Conservation (phyloP, 2,888 invertebrate genomes). For the Rhodophaea formosa region DNA sequence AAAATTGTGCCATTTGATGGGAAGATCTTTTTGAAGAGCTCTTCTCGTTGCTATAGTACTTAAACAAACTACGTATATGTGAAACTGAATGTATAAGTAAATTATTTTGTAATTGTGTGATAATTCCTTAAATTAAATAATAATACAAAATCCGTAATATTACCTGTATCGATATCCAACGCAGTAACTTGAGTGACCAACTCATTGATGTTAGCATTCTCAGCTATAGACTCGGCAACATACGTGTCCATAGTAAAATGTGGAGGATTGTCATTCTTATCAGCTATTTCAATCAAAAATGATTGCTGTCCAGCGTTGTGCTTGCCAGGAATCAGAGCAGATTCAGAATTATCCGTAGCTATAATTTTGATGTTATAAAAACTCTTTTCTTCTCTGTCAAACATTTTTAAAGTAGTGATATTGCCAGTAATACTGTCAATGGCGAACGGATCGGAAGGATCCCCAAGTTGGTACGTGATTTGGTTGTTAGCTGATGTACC, state of each 20-base stretch:
- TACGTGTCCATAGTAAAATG: conserved; percentile 90
- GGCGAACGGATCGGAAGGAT: conserved; percentile 87
- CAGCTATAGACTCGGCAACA: conserved; percentile 87
- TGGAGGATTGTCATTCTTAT: conserved; percentile 97
- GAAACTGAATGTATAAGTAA: too few species aligned
- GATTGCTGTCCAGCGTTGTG: conserved; percentile 90
- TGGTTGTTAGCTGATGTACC: conserved; percentile 91
- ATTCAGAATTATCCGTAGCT: conserved; percentile 94
- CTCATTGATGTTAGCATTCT: conserved; percentile 91
- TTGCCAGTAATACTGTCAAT: conserved; percentile 94
- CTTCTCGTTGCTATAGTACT: too few species aligned
- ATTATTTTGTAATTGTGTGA: too few species aligned
- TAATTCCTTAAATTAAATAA: too few species aligned
- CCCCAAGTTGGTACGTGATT: conserved; percentile 88
- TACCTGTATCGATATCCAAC: conserved; percentile 90
- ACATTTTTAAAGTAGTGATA: conserved; percentile 89
- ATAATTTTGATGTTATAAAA: conserved; percentile 94
- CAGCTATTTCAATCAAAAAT: conserved; percentile 94
- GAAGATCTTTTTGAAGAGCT: too few species aligned
- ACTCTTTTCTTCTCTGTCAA: conserved; percentile 92
- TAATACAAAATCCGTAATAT: conserved; percentile 14
- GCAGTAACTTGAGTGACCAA: conserved; percentile 94
- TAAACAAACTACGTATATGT: too few species aligned
- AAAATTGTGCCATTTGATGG: too few species aligned
- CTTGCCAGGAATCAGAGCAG: conserved; percentile 83